phyloP scores from a whole-genome alignment of 2,113 vertebrate genomes.

The Leptobrachium leishanense region DNA sequence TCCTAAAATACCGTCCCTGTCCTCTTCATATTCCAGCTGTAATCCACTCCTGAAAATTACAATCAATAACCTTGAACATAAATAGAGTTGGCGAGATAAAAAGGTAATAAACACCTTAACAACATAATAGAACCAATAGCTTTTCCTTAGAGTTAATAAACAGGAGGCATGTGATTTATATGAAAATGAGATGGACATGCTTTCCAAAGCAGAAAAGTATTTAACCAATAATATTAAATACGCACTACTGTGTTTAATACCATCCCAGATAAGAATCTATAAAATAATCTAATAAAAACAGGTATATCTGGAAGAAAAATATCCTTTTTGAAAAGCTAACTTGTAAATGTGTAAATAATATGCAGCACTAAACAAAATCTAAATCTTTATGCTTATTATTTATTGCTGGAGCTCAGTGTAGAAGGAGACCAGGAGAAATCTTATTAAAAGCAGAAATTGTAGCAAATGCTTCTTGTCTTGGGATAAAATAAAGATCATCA shows the following conservation, averaged over 20 bases:
- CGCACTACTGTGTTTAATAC: constrained; percentile 13
- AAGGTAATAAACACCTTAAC: constrained; percentile 45
- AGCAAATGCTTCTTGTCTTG: neutral
- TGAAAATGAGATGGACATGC: constrained; percentile 27
- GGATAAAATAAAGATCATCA: neutral
- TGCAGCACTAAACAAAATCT: neutral
- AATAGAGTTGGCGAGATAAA: constrained; percentile 40
- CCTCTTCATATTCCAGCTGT: constrained; percentile 17
- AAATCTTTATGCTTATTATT: constrained; percentile 8
- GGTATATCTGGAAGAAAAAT: neutral
- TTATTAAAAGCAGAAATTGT: neutral
- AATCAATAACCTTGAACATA: constrained; percentile 41
- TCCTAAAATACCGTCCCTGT: constrained; percentile 27
- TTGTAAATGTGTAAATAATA: constrained; percentile 2
- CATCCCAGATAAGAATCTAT: constrained; percentile 8
- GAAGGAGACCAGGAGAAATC: neutral
- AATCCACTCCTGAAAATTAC: constrained; percentile 30
- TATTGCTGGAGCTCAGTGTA: neutral
- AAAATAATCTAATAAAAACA: constrained; percentile 5
- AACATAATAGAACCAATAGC: constrained; percentile 43
- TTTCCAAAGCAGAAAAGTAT: constrained; percentile 17
- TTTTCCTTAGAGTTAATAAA: constrained; percentile 35
- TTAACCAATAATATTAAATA: constrained; percentile 35
- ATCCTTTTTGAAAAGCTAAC: neutral
- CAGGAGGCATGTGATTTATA: constrained; percentile 31